Evolutionary conservation across 2,113 vertebrate species (phyloP), one percentile per base, ranked within the genome.

Genomic region (Gambusia holbrooki): DNA sequence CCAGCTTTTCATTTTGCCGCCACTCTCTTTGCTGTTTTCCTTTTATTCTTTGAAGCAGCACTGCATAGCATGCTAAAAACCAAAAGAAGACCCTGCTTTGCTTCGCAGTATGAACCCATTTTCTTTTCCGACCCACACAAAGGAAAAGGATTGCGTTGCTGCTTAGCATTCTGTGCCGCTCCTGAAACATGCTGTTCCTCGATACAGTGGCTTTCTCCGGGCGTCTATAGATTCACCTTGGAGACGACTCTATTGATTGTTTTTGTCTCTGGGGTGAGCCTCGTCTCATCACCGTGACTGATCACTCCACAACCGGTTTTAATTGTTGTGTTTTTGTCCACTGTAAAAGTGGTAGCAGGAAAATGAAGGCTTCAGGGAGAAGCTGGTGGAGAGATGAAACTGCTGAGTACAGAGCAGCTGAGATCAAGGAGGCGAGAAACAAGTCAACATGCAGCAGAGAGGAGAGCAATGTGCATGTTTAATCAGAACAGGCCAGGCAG

Each of bases 221-320:
- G 69, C 76, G 63, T 60, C 69, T 83, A 64, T 80, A 79, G 82
- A 88, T 85, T 89, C 79, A 83, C 82, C 84, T 81, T 77, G 71
- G 77, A 82, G 75, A 85, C 80, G 61, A 71, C 73, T 83, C 65
- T 81, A 88, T 87, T 69, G 86, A 90, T 84, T 12, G 54, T 33
- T 32, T 35, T 13, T 35, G 69, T 80, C 63, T 83, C 78, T 13
- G 1, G 58, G 69, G 28, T 74, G 70, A 81, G 60, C 33, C 19
- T 10, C 30, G 48, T 37, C 71, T 58, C 58, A 54, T 42, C 40
- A 1, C 68, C 81, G 80, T 70, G 76, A 86, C 68, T 54, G 75
- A 81, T 71, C 84, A 80, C 80, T 73, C 61, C 54, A 27, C 4
- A 58, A 48, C 48, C 11, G 35, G 68, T 71, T 82, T 81, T 86